These are phyloP conservation scores for Dipus sagitta DNA, from an alignment of 2,797 vertebrate species.

Conservation along the genomic window DNA sequence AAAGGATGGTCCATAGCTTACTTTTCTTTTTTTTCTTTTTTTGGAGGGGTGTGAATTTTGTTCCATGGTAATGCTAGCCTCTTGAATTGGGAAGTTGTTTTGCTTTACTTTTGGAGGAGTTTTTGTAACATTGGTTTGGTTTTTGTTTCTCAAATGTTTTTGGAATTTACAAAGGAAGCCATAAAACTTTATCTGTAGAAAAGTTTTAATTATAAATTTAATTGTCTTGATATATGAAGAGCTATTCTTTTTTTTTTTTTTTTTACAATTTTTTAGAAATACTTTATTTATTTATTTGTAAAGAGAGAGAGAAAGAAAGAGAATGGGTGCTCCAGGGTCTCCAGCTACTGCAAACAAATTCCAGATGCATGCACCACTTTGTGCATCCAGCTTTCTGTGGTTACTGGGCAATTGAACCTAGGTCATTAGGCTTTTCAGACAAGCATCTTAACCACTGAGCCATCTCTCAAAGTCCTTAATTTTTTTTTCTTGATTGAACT, in stretches of 20 bases:
- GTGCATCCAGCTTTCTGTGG: too few species aligned
- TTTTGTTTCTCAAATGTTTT: slow-evolving; percentile 1
- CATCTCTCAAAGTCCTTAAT: too few species aligned
- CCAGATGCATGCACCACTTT: too few species aligned
- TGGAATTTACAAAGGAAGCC: neutral
- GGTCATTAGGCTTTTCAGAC: too few species aligned
- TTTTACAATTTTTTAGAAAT: neutral
- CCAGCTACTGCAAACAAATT: too few species aligned
- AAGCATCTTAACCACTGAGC: too few species aligned
- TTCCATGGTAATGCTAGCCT: neutral
- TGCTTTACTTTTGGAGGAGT: neutral
- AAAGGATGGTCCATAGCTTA: neutral
- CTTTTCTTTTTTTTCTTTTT: neutral
- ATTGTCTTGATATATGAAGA: neutral
- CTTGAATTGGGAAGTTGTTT: slow-evolving; percentile 7
- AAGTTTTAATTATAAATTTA: slow-evolving; percentile 16
- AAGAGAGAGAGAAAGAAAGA: too few species aligned
- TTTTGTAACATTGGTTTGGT: slow-evolving; percentile 9
- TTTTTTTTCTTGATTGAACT: slow-evolving; percentile 17
- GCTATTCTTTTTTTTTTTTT: neutral
- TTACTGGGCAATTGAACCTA: too few species aligned
- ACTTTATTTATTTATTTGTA: too few species aligned
- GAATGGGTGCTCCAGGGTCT: too few species aligned
- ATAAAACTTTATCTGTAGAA: slow-evolving; percentile 14
- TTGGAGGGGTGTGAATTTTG: neutral